These are phyloP conservation scores for Ameiurus melas DNA, from an alignment of 2,113 vertebrate genomes.

Conservation along the genomic window DNA sequence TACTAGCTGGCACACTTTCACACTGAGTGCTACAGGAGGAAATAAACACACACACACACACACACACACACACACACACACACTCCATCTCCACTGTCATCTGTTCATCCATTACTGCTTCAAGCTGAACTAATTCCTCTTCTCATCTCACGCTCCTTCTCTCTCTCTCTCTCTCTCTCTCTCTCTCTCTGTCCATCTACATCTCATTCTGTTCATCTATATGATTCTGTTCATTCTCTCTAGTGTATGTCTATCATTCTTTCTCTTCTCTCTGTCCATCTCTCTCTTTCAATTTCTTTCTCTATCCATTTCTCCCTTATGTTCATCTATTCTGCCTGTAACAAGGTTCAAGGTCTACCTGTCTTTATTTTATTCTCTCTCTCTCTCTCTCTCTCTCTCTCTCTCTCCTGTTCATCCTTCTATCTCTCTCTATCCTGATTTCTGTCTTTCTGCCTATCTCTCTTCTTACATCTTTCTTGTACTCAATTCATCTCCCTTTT, in stretches of 20 bases:
- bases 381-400: not conserved
- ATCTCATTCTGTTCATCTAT: no score
- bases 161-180: not conserved
- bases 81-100: not conserved
- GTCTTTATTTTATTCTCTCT: no score
- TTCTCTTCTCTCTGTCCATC: not conserved
- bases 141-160: not conserved
- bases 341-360: no score
- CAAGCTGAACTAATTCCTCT: not conserved
- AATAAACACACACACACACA: not conserved
- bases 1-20: not conserved
- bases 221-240: not conserved
- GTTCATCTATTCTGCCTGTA: not conserved
- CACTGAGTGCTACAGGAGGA: not conserved
- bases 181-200: not conserved
- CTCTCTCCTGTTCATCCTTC: no score
- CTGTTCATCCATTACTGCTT: conserved; percentile 20
- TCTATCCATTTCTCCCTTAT: not conserved
- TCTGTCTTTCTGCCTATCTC: no score
- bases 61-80: not conserved
- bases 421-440: no score
- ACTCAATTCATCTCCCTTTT: not conserved
- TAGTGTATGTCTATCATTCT: not conserved
- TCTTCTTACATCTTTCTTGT: no score
- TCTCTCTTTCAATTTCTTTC: not conserved